Conservation (phyloP, 2,888 invertebrate species). For the Andrena dorsata region DNA sequence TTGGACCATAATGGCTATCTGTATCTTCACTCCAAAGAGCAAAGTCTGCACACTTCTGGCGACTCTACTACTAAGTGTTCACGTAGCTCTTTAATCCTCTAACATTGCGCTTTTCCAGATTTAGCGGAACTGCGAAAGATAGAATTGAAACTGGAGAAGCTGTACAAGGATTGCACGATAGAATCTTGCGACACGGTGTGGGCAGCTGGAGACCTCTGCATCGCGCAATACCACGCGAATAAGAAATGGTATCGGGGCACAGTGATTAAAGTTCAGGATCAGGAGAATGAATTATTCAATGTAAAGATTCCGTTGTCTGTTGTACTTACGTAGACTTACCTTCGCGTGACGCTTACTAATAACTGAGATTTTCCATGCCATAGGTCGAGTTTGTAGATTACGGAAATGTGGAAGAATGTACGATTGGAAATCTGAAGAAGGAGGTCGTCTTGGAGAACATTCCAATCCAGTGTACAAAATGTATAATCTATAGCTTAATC, state of each 20-base stretch:
- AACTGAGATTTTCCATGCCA: slow-evolving; percentile 41
- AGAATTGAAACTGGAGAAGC: slow-evolving; percentile 85
- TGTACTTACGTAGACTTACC: not conserved
- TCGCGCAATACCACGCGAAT: slow-evolving; percentile 89
- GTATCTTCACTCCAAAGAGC: slow-evolving; percentile 83
- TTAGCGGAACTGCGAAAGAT: slow-evolving; percentile 85
- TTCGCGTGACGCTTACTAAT: not conserved
- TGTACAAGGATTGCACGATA: slow-evolving; percentile 85
- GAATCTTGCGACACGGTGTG: slow-evolving; percentile 86
- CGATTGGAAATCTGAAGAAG: slow-evolving; percentile 87
- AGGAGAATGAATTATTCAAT: slow-evolving; percentile 84
- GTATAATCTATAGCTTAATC: slow-evolving; percentile 86
- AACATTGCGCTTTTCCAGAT: slow-evolving; percentile 64
- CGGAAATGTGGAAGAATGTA: slow-evolving; percentile 91
- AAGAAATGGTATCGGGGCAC: slow-evolving; percentile 90
- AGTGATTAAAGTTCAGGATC: slow-evolving; percentile 85
- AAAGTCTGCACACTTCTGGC: slow-evolving; percentile 62
- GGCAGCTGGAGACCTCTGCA: slow-evolving; percentile 89
- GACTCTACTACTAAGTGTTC: not conserved
- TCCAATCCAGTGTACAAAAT: slow-evolving; percentile 89
- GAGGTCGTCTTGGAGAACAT: slow-evolving; percentile 88
- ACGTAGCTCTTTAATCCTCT: slow-evolving; percentile 13
- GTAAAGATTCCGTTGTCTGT: slow-evolving; percentile 74
- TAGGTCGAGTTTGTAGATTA: slow-evolving; percentile 92
- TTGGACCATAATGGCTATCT: slow-evolving; percentile 86